phyloP scores from a whole-genome alignment of 2,113 vertebrate species.

The Pelecanoides urinatrix region DNA sequence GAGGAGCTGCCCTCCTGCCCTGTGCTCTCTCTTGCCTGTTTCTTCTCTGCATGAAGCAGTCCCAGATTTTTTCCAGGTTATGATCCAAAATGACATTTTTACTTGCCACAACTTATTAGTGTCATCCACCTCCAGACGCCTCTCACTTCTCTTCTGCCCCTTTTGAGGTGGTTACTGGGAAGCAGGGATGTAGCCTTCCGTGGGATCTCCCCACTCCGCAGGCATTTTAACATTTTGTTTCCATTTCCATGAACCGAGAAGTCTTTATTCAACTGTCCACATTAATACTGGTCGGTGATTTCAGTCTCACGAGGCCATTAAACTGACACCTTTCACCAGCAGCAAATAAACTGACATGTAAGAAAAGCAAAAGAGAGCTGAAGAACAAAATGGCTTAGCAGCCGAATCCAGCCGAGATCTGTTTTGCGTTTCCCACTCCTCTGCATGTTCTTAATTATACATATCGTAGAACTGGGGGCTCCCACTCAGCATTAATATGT shows the following conservation, averaged over 20 bases:
- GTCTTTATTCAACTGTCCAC: not conserved
- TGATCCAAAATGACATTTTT: not conserved
- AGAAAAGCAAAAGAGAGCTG: not conserved
- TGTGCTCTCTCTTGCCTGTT: not conserved
- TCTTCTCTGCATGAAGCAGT: not conserved
- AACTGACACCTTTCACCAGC: not conserved
- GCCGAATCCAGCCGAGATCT: not conserved
- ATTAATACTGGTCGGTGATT: not conserved
- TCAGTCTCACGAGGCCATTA: not conserved
- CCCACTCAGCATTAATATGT: not conserved
- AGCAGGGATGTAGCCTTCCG: not conserved
- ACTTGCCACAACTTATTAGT: not conserved
- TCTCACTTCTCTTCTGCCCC: not conserved
- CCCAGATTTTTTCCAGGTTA: not conserved
- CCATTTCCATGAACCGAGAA: not conserved
- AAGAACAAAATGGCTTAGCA: not conserved
- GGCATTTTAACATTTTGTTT: not conserved
- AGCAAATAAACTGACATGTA: not conserved
- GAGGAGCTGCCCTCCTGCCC: not conserved
- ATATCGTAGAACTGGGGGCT: not conserved
- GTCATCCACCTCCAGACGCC: not conserved
- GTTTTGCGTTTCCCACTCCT: conserved; percentile 22
- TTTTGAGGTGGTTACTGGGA: not conserved
- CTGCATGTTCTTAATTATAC: conserved; percentile 34
- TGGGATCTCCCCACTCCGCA: not conserved